phyloP scores from a whole-genome alignment of 1,140 invertebrate species.

The Colletes gigas region DNA sequence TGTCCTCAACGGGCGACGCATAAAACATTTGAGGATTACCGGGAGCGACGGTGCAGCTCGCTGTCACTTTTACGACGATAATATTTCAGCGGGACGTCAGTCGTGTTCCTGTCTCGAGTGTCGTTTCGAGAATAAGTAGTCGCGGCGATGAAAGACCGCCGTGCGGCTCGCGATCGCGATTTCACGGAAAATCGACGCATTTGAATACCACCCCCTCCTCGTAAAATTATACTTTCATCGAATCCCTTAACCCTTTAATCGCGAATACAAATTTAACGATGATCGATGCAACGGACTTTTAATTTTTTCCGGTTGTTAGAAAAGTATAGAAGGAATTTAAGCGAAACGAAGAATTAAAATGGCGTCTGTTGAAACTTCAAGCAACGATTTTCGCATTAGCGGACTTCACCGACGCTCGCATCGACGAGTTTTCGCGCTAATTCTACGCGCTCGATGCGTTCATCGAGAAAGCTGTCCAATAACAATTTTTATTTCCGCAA shows the following conservation, averaged over 20 bases:
- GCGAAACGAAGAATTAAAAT: not conserved
- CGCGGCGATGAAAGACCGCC: not conserved
- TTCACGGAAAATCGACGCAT: too few species aligned
- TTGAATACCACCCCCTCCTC: too few species aligned
- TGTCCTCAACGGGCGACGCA: conserved; percentile 42
- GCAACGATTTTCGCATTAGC: not conserved
- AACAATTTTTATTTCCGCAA: conserved; percentile 28
- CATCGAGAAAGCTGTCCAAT: not conserved
- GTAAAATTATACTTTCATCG: too few species aligned
- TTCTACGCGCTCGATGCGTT: not conserved
- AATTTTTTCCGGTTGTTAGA: too few species aligned
- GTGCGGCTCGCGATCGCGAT: too few species aligned
- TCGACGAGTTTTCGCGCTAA: not conserved
- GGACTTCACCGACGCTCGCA: not conserved
- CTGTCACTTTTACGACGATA: conserved; percentile 64
- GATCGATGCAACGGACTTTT: too few species aligned
- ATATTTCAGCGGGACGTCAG: conserved; percentile 62
- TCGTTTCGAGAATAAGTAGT: conserved; percentile 41
- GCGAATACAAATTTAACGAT: too few species aligned
- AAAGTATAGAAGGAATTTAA: too few species aligned
- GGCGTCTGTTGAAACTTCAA: not conserved
- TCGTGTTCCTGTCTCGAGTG: conserved; percentile 44
- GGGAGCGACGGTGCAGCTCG: conserved; percentile 30
- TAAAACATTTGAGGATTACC: conserved; percentile 61
- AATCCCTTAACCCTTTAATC: too few species aligned